Base-by-base conservation (phyloP, 2,888 invertebrate species). In the Monopis laevigella region DNA sequence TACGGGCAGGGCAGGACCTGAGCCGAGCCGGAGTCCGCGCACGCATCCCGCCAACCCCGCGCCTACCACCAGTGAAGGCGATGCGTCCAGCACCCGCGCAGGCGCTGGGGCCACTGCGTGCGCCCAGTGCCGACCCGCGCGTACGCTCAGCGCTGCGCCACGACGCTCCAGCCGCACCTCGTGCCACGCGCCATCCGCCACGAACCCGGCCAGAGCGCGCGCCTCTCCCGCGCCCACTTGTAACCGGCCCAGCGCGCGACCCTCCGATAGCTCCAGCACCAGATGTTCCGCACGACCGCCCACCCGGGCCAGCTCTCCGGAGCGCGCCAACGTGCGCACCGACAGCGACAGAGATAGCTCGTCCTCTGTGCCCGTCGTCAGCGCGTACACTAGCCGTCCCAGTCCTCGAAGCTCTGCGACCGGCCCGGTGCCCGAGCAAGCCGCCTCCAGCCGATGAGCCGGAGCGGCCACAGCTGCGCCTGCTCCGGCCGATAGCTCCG, bases 211-310 rank as follows among this genome's bases (percentile, higher is more conserved):
- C 46, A 90, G 84, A 19, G 95, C 89, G 41, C 89, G 73, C 26
- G 93, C 95, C 67, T 92, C 92, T 4, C 97, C 98, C 49, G 92
- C 90, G 13, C 98, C 98, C 50, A 96, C 85, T 65, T 98, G 93
- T 82, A 96, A 94, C 49, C 92, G 86, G 69, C 94, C 95, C 65
- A 93, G 94, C 8, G 96, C 86, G 38, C 86, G 86, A 1, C 96
- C 97, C 63, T 93, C 91, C 12, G 14, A 16, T 17, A 35, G 19
- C 17, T 52, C 56, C 43, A 98, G 78, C 49, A 92, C 86, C 53
- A 93, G 93, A 67, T 92, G 95, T 65, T 98, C 97, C 34, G 93
- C 86, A 58, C 88, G 88, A 1, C 96, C 97, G 40, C 89, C 86
- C 4, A 90, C 90, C 64, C 89, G 90, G 85, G 95, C 87, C 29